Conservation (phyloP, 2,888 invertebrate species). For the Hololepta plana region DNA sequence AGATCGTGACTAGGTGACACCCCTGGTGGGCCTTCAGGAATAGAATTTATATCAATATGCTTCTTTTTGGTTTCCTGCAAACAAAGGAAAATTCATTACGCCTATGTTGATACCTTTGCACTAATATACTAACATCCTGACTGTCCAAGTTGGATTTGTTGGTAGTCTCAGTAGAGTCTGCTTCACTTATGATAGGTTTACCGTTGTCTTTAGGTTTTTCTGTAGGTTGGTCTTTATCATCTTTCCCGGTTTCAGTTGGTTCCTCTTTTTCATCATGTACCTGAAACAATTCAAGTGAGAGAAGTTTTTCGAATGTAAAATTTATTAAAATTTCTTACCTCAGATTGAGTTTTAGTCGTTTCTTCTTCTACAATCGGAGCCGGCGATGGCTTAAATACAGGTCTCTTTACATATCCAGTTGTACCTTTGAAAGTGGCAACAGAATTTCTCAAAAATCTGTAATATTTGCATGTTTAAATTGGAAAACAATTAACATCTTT, state of each 20-base stretch:
- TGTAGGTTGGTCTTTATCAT: too few relatives aligned
- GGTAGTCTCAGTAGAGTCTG: conserved; percentile 25
- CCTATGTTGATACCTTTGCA: too few relatives aligned
- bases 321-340: conserved; percentile 6
- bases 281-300: too few relatives aligned
- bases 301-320: too few relatives aligned
- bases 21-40: conserved; percentile 22
- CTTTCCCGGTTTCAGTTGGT: conserved; percentile 8
- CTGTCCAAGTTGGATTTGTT: conserved; percentile 12
- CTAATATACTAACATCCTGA: too few relatives aligned
- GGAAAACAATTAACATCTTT: conserved; percentile 4
- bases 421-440: conserved; percentile 83
- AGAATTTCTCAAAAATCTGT: conserved; percentile 65
- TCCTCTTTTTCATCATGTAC: conserved; percentile 11
- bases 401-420: conserved; percentile 62
- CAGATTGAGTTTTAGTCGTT: conserved; percentile 3
- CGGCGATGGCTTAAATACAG: conserved; percentile 16
- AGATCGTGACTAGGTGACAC: conserved; percentile 19
- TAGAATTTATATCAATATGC: too few relatives aligned
- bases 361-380: conserved; percentile 7
- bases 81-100: too few relatives aligned
- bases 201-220: too few relatives aligned
- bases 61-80: too few relatives aligned
- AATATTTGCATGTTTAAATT: neutral
- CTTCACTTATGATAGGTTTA: too few relatives aligned